Conservation (phyloP, 2,797 vertebrate species). For the Myotis planiceps region DNA sequence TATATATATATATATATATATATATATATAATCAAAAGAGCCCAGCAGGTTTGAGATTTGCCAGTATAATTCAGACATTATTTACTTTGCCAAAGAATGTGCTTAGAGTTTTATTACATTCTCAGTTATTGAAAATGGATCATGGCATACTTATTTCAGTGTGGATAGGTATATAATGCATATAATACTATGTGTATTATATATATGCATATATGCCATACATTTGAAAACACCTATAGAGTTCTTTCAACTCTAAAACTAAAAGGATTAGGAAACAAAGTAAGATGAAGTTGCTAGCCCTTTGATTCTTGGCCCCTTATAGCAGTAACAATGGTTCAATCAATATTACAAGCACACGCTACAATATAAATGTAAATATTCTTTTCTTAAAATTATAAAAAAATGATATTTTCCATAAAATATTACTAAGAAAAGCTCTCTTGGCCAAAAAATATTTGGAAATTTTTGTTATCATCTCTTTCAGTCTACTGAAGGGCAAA, state of each 20-base stretch:
- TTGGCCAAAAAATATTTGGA: neutral
- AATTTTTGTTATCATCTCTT: neutral
- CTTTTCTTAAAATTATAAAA: neutral
- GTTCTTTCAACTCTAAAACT: slow-evolving; percentile 29
- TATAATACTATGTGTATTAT: neutral
- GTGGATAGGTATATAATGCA: neutral
- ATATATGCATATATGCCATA: neutral
- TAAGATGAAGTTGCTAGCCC: neutral
- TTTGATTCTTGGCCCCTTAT: neutral
- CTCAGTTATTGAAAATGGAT: neutral
- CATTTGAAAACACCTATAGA: neutral
- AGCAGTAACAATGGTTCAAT: neutral
- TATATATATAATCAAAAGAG: neutral
- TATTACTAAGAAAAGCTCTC: neutral
- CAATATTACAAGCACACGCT: neutral
- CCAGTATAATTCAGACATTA: neutral
- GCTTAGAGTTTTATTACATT: neutral
- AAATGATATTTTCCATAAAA: neutral
- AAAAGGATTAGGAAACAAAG: neutral
- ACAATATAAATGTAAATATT: neutral
- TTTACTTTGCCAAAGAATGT: neutral
- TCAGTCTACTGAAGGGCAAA: neutral
- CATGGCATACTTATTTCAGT: neutral
- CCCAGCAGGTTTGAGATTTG: neutral
- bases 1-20: too few species aligned